Evolutionary conservation across 2,888 invertebrate species (phyloP).

Genomic region (Phaedon cochleariae): DNA sequence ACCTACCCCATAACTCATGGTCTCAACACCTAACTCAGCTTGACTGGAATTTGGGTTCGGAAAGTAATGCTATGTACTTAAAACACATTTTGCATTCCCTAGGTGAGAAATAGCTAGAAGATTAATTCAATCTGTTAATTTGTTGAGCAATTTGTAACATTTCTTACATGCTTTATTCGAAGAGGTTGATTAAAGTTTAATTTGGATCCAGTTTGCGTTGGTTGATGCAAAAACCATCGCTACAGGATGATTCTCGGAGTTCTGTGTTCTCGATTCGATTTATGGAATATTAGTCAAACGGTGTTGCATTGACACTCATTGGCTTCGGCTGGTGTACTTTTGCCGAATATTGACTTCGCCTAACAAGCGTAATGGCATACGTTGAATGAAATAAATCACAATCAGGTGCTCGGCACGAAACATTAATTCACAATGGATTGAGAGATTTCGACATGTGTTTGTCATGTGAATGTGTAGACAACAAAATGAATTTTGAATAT

Average conservation of each 20-base stretch:
- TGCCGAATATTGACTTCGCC: background rate
- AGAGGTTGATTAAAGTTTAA: constrained; percentile 13
- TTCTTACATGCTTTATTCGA: background rate
- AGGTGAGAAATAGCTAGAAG: constrained; percentile 5
- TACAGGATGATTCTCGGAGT: background rate
- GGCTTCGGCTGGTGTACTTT: background rate
- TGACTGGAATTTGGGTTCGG: constrained; percentile 1
- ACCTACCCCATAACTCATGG: background rate
- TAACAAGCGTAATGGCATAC: background rate
- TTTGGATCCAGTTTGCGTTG: background rate
- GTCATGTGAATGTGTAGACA: too few relatives aligned
- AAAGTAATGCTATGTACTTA: background rate
- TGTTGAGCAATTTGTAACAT: constrained; percentile 6
- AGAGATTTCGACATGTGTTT: too few relatives aligned
- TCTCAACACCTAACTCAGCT: background rate
- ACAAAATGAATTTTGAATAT: too few relatives aligned
- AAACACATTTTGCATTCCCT: constrained; percentile 11
- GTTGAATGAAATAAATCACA: too few relatives aligned
- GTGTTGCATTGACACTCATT: background rate
- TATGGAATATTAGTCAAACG: background rate
- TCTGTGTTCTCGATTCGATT: background rate
- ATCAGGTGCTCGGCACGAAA: too few relatives aligned
- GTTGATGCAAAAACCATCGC: background rate
- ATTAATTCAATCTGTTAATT: constrained; percentile 19
- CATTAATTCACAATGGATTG: too few relatives aligned